Evolutionary conservation across 2,113 vertebrate genomes (phyloP).

Genomic region (Myxocyprinus asiaticus): DNA sequence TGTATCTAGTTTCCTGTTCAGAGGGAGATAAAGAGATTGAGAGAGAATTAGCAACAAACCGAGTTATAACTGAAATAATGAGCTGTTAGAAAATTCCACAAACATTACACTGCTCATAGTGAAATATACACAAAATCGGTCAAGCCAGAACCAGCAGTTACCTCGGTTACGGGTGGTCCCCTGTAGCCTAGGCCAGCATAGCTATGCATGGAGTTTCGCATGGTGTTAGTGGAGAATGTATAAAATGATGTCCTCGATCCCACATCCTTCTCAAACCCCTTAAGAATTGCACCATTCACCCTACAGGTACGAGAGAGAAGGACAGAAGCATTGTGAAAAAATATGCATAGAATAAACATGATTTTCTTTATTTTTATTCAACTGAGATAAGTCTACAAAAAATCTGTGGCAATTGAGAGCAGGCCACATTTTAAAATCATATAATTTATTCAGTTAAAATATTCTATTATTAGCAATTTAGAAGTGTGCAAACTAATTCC

Average conservation of each 20-base stretch:
- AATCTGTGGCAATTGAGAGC: too few relatives aligned
- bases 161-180: slow-evolving; percentile 62
- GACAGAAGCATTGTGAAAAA: too few relatives aligned
- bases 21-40: background rate
- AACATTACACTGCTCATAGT: too few relatives aligned
- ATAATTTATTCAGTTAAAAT: too few relatives aligned
- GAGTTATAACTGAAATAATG: background rate
- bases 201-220: slow-evolving; percentile 74
- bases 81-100: too few relatives aligned
- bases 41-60: background rate
- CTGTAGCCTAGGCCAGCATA: slow-evolving; percentile 64
- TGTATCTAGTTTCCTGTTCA: slow-evolving; percentile 74
- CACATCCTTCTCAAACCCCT: slow-evolving; percentile 78
- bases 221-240: slow-evolving; percentile 81
- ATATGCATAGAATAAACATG: too few relatives aligned
- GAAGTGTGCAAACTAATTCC: too few relatives aligned
- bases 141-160: slow-evolving; percentile 33
- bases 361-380: too few relatives aligned
- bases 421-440: too few relatives aligned
- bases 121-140: too few relatives aligned
- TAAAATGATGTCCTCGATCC: slow-evolving; percentile 79
- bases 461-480: too few relatives aligned
- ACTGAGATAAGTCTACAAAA: too few relatives aligned
- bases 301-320: slow-evolving; percentile 54
- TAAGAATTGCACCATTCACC: slow-evolving; percentile 75